Percentiles rank a stretch among this genome's conserved stretches.
phyloP scores from a whole-genome alignment of 2,113 vertebrate genomes.

The Vanacampus margaritifer region DNA sequence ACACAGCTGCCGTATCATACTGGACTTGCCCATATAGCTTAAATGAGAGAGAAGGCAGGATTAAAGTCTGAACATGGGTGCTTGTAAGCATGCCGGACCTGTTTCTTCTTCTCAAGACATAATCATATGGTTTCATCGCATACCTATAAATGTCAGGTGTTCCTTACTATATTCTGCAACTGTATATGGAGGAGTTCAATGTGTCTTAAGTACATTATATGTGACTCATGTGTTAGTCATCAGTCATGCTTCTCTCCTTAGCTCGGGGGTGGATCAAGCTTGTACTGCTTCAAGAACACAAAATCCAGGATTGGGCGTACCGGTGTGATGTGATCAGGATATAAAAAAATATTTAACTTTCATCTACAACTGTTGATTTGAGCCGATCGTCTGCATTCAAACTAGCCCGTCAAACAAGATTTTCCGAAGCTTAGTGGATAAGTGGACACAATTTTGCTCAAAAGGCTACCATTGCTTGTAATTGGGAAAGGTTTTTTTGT shows the following conservation, averaged over 20 bases:
- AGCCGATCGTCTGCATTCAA: too few species aligned
- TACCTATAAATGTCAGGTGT: slow-evolving; percentile 23
- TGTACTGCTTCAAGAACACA: background rate
- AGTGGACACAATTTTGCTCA: too few species aligned
- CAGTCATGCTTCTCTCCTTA: slow-evolving; percentile 24
- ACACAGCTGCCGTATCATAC: slow-evolving; percentile 50
- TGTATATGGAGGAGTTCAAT: slow-evolving; percentile 33
- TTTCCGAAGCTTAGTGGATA: too few species aligned
- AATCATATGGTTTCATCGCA: slow-evolving; percentile 12
- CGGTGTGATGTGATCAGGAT: too few species aligned
- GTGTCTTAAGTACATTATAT: background rate
- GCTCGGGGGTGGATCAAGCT: slow-evolving; percentile 7
- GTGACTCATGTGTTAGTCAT: slow-evolving; percentile 32
- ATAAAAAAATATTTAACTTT: too few species aligned
- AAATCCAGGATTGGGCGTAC: too few species aligned
- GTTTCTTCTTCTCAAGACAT: slow-evolving; percentile 29
- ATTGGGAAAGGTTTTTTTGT: too few species aligned
- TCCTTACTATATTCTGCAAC: slow-evolving; percentile 17
- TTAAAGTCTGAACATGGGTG: slow-evolving; percentile 50
- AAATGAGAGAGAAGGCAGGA: slow-evolving; percentile 53
- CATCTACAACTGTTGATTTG: too few species aligned
- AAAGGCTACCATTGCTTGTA: too few species aligned
- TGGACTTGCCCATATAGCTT: slow-evolving; percentile 59
- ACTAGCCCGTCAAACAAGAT: too few species aligned
- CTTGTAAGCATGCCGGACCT: slow-evolving; percentile 47